Evolutionary conservation across 2,113 vertebrate species (phyloP), one percentile per base, ranked within the genome.

Genomic region (Pangasianodon gigas): DNA sequence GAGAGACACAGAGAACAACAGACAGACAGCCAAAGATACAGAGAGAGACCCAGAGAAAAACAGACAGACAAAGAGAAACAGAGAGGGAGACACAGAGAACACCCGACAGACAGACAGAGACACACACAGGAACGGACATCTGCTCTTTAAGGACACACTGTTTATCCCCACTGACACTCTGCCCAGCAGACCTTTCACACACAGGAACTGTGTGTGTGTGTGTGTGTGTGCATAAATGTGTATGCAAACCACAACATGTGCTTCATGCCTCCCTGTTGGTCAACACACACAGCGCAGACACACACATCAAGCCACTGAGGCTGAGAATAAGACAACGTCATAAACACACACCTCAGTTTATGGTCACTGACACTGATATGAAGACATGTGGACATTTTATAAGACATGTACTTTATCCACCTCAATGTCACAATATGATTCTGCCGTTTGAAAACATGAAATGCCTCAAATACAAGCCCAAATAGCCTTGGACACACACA

Each of bases 81-180:
- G 14, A 81, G 44, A 88, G 58, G 51, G 41, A 65, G 21, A 79
- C 21, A 41, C n/a, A 54, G 37, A 87, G 46, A 87, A 1, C 48
- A 19, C 4, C 14, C 10, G 10, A 48, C 1, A 51, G 37, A 52
- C 2, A 81, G 52, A 77, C 13, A 88, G 52, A 81, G 11, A 84
- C 19, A 80, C 19, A 24, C 19, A 79, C 44, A 69, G 46, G 41
- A 32, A 9, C 67, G 60, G 65, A 84, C 52, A 29, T 51, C 19
- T 90, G 58, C 54, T 75, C 80, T 85, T 86, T 85, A 52, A 90
- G 81, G 77, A 90, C 82, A 87, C 46, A 7, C 67, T 84, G 77
- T 89, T 90, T 89, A 44, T n/a, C 90, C 80, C 86, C 52, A 41
- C 82, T 86, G 90, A 88, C 88, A 87, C 58, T 88, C 46, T 19